phyloP scores from a whole-genome alignment of 2,113 vertebrate genomes.

The Pelusios castaneus region DNA sequence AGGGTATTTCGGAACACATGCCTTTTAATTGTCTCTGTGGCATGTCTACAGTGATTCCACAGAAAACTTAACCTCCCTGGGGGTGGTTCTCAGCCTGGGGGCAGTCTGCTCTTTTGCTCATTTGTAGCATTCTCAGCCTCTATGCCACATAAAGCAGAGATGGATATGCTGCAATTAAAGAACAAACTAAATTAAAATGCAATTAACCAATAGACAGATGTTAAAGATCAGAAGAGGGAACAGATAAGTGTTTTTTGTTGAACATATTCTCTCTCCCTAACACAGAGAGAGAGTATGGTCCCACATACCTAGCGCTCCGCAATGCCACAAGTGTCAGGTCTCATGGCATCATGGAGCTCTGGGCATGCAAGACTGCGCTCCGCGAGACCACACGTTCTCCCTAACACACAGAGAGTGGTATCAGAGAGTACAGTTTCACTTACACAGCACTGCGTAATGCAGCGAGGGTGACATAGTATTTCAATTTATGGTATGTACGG shows the following conservation, averaged over 20 bases:
- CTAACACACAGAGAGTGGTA: too few species aligned
- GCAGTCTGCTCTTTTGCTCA: conserved; percentile 56
- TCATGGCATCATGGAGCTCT: too few species aligned
- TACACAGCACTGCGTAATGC: too few species aligned
- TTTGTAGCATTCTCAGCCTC: conserved; percentile 57
- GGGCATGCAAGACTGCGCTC: too few species aligned
- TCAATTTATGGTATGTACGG: too few species aligned
- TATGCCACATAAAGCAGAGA: conserved; percentile 56
- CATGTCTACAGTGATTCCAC: conserved; percentile 64
- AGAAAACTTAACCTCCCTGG: conserved; percentile 69
- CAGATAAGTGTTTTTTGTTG: conserved; percentile 51
- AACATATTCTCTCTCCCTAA: conserved; percentile 22
- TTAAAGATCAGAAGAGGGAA: conserved; percentile 69
- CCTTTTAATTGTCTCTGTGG: conserved; percentile 76
- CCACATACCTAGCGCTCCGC: too few species aligned
- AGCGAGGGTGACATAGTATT: too few species aligned
- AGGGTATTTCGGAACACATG: conserved; percentile 72
- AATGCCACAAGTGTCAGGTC: too few species aligned
- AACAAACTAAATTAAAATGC: conserved; percentile 49
- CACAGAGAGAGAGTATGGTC: too few species aligned
- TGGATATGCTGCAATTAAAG: conserved; percentile 65
- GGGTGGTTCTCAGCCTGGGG: conserved; percentile 61
- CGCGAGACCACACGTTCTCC: too few species aligned
- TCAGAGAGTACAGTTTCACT: too few species aligned
- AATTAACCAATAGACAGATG: conserved; percentile 59